Evolutionary conservation across 2,113 vertebrate genomes (phyloP).

Genomic region (Nansenia antarctica): DNA sequence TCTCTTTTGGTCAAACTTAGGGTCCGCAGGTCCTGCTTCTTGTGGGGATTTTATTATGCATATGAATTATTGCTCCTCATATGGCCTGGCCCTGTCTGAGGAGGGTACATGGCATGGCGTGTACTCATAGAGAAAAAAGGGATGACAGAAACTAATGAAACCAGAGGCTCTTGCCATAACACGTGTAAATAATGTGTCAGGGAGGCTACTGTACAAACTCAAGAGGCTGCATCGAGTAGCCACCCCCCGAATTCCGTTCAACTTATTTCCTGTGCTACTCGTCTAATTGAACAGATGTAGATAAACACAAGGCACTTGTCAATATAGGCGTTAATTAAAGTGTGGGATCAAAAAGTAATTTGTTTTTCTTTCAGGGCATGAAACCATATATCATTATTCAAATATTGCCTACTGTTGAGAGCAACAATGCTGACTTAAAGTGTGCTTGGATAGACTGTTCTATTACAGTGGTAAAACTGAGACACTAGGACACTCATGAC

Average conservation of each 20-base stretch:
- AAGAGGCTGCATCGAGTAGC: constrained; percentile 19
- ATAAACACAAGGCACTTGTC: background rate
- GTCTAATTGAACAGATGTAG: constrained; percentile 8
- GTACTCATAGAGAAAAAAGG: background rate
- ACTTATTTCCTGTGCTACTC: constrained; percentile 1
- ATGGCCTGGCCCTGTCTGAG: background rate
- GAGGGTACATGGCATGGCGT: background rate
- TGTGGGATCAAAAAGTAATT: background rate
- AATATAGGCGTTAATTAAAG: background rate
- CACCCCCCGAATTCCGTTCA: constrained; percentile 22
- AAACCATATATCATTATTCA: background rate
- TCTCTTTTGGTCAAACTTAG: background rate
- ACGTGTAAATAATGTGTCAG: constrained; percentile 41
- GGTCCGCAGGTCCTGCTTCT: background rate
- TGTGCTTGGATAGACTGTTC: background rate
- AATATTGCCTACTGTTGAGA: background rate
- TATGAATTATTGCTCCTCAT: constrained; percentile 4
- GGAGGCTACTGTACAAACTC: constrained; percentile 33
- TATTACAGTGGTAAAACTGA: constrained; percentile 1
- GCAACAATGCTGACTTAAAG: background rate
- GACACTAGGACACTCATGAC: background rate
- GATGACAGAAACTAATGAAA: constrained; percentile 15
- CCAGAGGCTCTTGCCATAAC: constrained; percentile 37
- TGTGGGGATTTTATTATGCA: background rate
- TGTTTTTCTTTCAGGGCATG: background rate